Evolutionary conservation across 2,888 invertebrate species (phyloP), one percentile per base, ranked within the genome.

Genomic region (Eupithecia dodoneata): DNA sequence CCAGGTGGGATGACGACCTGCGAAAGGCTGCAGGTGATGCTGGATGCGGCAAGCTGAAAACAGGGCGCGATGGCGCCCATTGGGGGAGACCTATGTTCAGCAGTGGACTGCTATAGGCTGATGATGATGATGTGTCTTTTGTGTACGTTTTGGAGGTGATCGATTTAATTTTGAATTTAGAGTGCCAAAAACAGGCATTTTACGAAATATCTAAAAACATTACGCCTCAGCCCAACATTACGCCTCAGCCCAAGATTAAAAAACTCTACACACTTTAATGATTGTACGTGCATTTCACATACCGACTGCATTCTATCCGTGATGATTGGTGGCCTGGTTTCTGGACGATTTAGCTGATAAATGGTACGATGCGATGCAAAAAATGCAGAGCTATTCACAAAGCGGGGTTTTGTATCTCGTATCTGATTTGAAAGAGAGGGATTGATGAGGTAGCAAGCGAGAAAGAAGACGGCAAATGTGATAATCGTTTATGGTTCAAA

Each of bases 271-370:
- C 30, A 65, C 5, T 65, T 30, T 41, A 41, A 41, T 65, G 65
- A 65, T 12, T 30, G 42, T 9, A 42, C 15, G 42, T 15, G 42
- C 42, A 42, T 75, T 77, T 47, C 66, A 75, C 15, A 72, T 75
- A 73, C 49, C 47, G 44, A 9, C 41, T 66, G 52, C 45, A 65
- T 73, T 72, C 45, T 10, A 59, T 30, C 10, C 63, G 63, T 63
- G 12, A 44, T 73, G 73, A 71, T 65, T 63, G 45, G 55, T 59
- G 44, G 30, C 55, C 74, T 59, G 55, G 59, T 55, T 69, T 73
- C 45, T 74, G 69, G 13, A 45, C 73, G 73, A 74, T 74, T 73
- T 55, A 52, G 69, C 69, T 69, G 69, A 69, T 69, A 44, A n/a
- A 45, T 45, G 66, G 44, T n/a, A 45, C 42, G 69, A 69, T 69